Evolutionary conservation across 2,888 invertebrate species (phyloP), one percentile per base, ranked within the genome.

Genomic region (Yponomeuta cagnagella): DNA sequence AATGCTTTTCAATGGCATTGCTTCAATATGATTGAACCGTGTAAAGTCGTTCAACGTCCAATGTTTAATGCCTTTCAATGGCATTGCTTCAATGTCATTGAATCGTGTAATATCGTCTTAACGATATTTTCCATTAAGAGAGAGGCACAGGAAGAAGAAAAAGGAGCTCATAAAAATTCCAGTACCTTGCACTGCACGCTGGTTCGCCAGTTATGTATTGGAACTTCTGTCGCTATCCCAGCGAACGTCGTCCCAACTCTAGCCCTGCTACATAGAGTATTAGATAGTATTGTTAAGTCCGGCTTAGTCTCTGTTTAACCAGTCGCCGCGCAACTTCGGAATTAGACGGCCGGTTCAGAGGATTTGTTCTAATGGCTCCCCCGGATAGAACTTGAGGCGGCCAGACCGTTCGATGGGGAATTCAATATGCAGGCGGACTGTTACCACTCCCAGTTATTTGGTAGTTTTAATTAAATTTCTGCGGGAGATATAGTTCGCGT

Each of bases 391-490:
- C 68, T 68, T 68, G 68, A 68, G 43, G 43, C 33, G 48, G 12
- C 12, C n/a, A 48, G 31, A 65, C 68, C 10, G 68, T 68, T 65
- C 68, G 68, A 68, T 68, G 43, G 12, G 68, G 68, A 23, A 23
- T 48, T 68, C 68, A 68, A 68, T 68, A 48, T 68, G 68, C 68
- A 68, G 48, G 9, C 23, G 68, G 68, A 48, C 37, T 68, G 31
- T 58, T 58, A 33, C 65, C 31, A 30, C 33, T 23, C 65, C n/a
- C 52, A 58, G 52, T 58, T 58, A 58, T 58, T 58, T 65, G 23
- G 65, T 30, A 33, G 30, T 65, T 65, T 65, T 65, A 65, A 65
- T 71, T 48, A 76, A 75, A 31, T 75, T 58, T 58, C 52, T 12
- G 52, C 52, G 52, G 52, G 52, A 58, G 52, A 58, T 58, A 58